phyloP scores from a whole-genome alignment of 2,888 invertebrate genomes.

The Petrolisthes cinctipes region DNA sequence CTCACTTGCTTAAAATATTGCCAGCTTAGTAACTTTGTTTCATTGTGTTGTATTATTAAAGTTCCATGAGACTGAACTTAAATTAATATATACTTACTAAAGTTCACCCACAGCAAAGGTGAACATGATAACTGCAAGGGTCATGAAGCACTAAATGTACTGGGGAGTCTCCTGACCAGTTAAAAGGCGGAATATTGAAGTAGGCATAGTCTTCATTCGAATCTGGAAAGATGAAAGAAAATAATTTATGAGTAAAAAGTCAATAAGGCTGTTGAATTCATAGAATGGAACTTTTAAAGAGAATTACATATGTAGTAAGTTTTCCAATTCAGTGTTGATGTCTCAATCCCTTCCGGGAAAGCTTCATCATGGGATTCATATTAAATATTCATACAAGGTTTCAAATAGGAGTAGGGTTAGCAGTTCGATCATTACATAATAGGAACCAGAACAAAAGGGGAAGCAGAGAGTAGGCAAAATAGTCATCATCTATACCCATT shows the following conservation, averaged over 20 bases:
- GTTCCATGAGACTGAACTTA: no score
- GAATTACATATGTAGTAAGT: no score
- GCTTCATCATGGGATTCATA: neutral
- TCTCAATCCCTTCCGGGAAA: neutral
- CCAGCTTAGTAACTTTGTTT: no score
- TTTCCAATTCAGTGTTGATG: neutral
- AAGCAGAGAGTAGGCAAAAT: no score
- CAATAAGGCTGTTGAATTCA: neutral
- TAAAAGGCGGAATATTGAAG: constrained; percentile 98
- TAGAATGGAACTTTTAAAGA: neutral
- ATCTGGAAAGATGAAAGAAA: constrained; percentile 79
- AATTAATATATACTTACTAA: neutral
- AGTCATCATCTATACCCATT: no score
- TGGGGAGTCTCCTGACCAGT: constrained; percentile 99
- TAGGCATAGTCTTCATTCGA: constrained; percentile 99
- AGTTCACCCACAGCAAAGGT: neutral
- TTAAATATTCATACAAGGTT: no score
- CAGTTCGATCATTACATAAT: no score
- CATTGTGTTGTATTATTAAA: no score
- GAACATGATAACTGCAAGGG: constrained; percentile 29
- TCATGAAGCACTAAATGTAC: constrained; percentile 80
- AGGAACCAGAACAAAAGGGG: no score
- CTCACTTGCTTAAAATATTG: no score
- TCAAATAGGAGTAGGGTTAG: no score
- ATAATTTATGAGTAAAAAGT: constrained; percentile 37